Evolutionary conservation across 2,797 vertebrate genomes (phyloP).

Genomic region (Atherinosoma microstoma): DNA sequence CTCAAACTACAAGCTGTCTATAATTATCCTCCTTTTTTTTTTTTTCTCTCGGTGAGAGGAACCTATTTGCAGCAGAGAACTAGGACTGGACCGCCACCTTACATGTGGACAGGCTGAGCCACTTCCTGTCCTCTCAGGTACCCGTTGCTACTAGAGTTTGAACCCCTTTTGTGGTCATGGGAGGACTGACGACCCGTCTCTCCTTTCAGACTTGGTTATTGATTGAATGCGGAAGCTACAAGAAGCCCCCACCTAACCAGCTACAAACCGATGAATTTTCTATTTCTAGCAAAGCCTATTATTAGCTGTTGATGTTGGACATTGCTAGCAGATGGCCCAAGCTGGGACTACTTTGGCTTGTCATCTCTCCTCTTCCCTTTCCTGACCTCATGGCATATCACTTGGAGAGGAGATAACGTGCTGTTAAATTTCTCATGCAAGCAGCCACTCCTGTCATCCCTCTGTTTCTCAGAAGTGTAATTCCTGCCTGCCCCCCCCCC

Average conservation of each 20-base stretch:
- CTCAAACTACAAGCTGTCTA: slow-evolving; percentile 57
- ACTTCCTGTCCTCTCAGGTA: slow-evolving; percentile 42
- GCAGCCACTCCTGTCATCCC: slow-evolving; percentile 21
- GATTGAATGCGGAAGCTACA: slow-evolving; percentile 29
- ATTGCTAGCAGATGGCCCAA: background rate
- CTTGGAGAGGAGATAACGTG: slow-evolving; percentile 11
- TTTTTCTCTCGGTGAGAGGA: slow-evolving; percentile 22
- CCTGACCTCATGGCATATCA: slow-evolving; percentile 5
- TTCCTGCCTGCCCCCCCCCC: slow-evolving; percentile 1
- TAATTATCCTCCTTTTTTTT: slow-evolving; percentile 72
- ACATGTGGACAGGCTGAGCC: slow-evolving; percentile 50
- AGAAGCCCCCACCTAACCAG: background rate
- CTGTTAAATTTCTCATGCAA: slow-evolving; percentile 28
- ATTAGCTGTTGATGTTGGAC: slow-evolving; percentile 38
- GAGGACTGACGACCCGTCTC: slow-evolving; percentile 29
- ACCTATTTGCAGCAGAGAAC: slow-evolving; percentile 15
- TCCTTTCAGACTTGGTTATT: slow-evolving; percentile 36
- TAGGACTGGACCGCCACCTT: slow-evolving; percentile 52
- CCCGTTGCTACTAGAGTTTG: slow-evolving; percentile 11
- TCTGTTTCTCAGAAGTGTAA: slow-evolving; percentile 13
- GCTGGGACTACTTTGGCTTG: slow-evolving; percentile 14
- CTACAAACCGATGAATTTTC: slow-evolving; percentile 20
- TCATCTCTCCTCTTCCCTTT: background rate
- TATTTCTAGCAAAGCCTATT: slow-evolving; percentile 54
- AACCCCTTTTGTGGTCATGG: slow-evolving; percentile 80